Conservation (phyloP, 2,888 invertebrate genomes). For the Lasioglossum malachurum region DNA sequence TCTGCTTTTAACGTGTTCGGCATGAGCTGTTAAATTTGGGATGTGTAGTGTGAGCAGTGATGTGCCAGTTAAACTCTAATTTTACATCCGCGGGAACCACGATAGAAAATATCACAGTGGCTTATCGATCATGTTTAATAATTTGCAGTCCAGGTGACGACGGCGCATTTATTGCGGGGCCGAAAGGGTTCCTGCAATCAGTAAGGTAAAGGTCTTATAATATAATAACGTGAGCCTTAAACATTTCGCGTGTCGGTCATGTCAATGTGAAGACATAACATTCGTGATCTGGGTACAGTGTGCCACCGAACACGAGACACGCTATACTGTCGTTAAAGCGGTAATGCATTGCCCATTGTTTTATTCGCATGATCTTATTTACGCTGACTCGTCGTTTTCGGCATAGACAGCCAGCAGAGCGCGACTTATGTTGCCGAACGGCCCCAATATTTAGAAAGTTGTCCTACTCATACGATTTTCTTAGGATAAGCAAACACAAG, state of each 20-base stretch:
- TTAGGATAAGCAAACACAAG: too few species aligned
- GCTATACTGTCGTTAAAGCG: slow-evolving; percentile 67
- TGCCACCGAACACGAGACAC: slow-evolving; percentile 61
- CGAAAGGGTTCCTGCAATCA: not conserved
- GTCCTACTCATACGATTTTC: too few species aligned
- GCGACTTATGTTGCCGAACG: not conserved
- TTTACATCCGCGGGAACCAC: not conserved
- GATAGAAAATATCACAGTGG: not conserved
- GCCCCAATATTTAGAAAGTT: not conserved
- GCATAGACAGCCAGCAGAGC: slow-evolving; percentile 14
- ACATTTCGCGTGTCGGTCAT: slow-evolving; percentile 66
- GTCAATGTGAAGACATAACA: slow-evolving; percentile 54
- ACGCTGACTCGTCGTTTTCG: slow-evolving; percentile 50
- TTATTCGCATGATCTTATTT: slow-evolving; percentile 58
- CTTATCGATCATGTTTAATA: not conserved
- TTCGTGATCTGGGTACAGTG: slow-evolving; percentile 65
- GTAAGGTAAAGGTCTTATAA: slow-evolving; percentile 19
- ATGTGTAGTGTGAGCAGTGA: not conserved
- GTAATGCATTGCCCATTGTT: slow-evolving; percentile 56
- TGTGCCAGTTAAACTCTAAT: not conserved
- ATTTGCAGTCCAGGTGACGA: slow-evolving; percentile 4
- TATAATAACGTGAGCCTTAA: slow-evolving; percentile 58
- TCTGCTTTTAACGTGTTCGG: not conserved
- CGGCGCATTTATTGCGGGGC: not conserved
- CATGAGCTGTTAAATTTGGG: not conserved